Evolutionary conservation across 2,113 vertebrate genomes (phyloP).

Genomic region (human): DNA sequence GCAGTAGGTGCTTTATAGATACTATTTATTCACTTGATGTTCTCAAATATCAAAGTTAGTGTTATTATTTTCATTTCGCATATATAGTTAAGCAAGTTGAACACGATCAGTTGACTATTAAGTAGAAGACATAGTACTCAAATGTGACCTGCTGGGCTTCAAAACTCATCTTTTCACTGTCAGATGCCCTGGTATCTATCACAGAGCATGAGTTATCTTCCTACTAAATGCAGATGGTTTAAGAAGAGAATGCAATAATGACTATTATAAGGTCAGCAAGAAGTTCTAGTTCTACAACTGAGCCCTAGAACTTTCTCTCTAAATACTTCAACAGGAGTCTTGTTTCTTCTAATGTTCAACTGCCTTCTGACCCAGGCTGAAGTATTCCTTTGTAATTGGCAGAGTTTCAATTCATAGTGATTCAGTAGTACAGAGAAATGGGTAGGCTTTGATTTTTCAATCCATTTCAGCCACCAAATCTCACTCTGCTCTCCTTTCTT

Average conservation of each 20-base stretch:
- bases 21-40: neutral
- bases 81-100: neutral
- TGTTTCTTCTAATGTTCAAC: neutral
- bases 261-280: neutral
- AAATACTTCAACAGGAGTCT: neutral
- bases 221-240: neutral
- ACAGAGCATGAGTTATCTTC: neutral
- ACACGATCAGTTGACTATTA: neutral
- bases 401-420: neutral
- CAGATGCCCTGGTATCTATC: neutral
- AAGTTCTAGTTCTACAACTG: neutral
- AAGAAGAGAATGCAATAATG: neutral
- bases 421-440: neutral
- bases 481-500: neutral
- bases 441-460: neutral
- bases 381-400: slow-evolving; percentile 7
- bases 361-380: neutral
- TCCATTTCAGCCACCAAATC: neutral
- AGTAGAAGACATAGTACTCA: neutral
- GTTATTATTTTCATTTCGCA: neutral
- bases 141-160: neutral
- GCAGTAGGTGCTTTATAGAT: neutral
- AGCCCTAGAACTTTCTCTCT: neutral
- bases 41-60: neutral
- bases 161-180: neutral